Conservation (phyloP, 2,888 invertebrate species). For the Anarsia innoxiella region DNA sequence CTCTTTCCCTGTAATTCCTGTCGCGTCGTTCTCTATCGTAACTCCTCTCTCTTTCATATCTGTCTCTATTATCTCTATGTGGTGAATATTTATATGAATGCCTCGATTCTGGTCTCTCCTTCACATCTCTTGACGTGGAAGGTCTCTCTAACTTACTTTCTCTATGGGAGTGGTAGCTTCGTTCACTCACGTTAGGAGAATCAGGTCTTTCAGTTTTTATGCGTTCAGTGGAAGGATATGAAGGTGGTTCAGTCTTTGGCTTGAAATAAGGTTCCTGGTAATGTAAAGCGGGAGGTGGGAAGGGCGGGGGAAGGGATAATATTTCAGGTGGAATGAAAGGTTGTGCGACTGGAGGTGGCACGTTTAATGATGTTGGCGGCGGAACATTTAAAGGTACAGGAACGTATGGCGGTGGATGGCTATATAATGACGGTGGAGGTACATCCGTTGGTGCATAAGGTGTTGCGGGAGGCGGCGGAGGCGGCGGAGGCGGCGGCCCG, state of each 20-base stretch:
- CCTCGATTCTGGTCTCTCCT: background rate
- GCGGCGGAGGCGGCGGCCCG: too few species aligned
- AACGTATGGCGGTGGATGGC: conserved; percentile 11
- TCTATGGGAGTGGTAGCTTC: conserved; percentile 8
- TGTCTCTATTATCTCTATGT: conserved; percentile 26
- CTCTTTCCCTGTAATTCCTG: conserved; percentile 26
- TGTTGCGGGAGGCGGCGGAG: too few species aligned
- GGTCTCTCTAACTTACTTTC: conserved; percentile 15
- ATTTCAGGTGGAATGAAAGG: conserved; percentile 21
- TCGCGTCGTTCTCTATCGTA: conserved; percentile 24
- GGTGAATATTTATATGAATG: conserved; percentile 1
- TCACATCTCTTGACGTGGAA: conserved; percentile 16
- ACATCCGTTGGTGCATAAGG: conserved; percentile 20
- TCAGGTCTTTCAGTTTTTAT: conserved; percentile 5
- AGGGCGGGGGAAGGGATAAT: conserved; percentile 23
- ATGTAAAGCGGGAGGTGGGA: conserved; percentile 17
- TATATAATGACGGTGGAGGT: conserved; percentile 14
- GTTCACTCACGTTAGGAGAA: conserved; percentile 3
- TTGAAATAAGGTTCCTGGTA: conserved; percentile 18
- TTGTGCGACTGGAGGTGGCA: conserved; percentile 27
- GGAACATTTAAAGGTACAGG: conserved; percentile 16
- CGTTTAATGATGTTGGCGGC: conserved; percentile 21
- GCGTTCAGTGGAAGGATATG: background rate
- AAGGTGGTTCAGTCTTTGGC: conserved; percentile 2
- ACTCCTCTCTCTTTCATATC: conserved; percentile 17